Percentiles rank a stretch among this genome's conserved stretches.
phyloP scores from a whole-genome alignment of 2,113 vertebrate genomes.

The Jaculus jaculus region DNA sequence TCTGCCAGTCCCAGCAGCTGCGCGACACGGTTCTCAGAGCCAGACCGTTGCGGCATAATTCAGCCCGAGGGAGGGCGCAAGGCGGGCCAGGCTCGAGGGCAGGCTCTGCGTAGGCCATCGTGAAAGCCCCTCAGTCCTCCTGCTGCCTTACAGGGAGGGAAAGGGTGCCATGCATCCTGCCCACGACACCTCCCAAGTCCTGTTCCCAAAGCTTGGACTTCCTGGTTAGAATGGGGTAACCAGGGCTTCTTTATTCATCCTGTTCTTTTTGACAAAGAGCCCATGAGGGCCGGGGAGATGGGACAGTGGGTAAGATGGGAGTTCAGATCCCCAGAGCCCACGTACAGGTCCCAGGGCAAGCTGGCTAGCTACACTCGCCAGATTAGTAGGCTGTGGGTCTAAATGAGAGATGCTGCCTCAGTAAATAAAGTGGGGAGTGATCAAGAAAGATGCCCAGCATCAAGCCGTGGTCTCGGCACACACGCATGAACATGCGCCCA shows the following conservation, averaged over 20 bases:
- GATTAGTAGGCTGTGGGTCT: too few relatives aligned
- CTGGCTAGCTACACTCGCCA: too few relatives aligned
- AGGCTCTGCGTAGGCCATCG: neutral
- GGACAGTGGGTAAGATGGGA: too few relatives aligned
- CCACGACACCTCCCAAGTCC: neutral
- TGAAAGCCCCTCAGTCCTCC: neutral
- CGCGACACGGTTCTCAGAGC: neutral
- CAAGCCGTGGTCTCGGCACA: too few relatives aligned
- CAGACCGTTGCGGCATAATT: neutral
- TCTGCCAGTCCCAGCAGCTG: neutral
- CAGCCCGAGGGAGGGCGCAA: neutral
- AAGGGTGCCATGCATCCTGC: neutral
- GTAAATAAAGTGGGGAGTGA: too few relatives aligned
- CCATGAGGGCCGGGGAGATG: too few relatives aligned
- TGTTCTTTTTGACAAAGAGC: neutral
- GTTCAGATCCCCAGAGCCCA: too few relatives aligned
- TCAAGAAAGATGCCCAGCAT: too few relatives aligned
- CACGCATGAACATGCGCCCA: too few relatives aligned
- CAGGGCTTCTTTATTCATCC: neutral
- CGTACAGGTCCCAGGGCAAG: too few relatives aligned
- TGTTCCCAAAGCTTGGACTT: neutral
- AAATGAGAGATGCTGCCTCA: too few relatives aligned
- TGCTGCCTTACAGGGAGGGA: neutral
- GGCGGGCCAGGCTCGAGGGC: neutral
- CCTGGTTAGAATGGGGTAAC: neutral